Conservation (phyloP, 2,113 vertebrate genomes). For the Malurus alboscapulatus region DNA sequence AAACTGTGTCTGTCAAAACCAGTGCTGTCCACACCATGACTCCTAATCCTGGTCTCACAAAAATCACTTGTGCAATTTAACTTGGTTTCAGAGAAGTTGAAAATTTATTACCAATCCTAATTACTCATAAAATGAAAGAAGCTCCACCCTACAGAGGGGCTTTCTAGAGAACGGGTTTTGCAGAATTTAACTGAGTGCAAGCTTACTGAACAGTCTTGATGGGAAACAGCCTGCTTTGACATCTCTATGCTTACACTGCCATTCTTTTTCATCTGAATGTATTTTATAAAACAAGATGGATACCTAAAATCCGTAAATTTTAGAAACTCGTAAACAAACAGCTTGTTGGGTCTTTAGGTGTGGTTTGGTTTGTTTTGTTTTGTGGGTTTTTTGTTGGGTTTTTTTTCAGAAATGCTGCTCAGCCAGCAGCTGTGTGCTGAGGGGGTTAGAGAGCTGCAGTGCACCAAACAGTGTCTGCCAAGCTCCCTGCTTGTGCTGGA, state of each 20-base stretch:
- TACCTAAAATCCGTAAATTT: background rate
- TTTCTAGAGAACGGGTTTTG: background rate
- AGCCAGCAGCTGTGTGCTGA: background rate
- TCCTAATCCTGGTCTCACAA: background rate
- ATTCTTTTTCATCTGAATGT: background rate
- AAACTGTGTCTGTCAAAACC: background rate
- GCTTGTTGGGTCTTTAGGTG: background rate
- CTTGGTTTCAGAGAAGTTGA: background rate
- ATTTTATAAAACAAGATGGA: background rate
- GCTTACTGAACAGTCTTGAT: background rate
- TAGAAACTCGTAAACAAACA: background rate
- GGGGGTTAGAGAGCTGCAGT: too few relatives aligned
- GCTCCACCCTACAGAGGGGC: fast-evolving
- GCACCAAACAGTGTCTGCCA: fast-evolving
- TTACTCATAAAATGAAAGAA: background rate
- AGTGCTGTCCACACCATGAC: background rate
- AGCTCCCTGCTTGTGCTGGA: background rate
- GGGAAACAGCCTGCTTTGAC: background rate
- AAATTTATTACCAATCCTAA: background rate
- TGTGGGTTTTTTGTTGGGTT: background rate
- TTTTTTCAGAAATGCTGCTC: background rate
- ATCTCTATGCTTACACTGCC: background rate
- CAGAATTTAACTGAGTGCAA: background rate
- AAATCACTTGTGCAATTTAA: background rate
- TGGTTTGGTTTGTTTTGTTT: background rate